These are phyloP conservation scores for Schizopygopsis pylzovi DNA, from an alignment of 2,797 vertebrate genomes.

Conservation along the genomic window DNA sequence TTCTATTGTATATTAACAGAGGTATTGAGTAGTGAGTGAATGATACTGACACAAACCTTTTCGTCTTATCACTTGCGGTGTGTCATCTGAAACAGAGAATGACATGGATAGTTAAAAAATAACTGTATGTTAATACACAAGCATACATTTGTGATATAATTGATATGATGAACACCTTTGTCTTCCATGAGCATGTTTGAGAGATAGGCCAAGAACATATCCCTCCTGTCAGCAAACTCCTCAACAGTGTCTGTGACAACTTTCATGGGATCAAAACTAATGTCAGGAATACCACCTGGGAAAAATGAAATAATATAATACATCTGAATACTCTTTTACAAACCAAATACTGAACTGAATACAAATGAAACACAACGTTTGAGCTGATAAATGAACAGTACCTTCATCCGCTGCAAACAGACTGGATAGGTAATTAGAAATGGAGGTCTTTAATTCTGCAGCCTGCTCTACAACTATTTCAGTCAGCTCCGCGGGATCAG, in stretches of 20 bases:
- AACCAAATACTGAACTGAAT: not conserved
- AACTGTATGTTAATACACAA: not conserved
- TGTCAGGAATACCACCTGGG: constrained; percentile 71
- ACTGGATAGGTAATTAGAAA: constrained; percentile 67
- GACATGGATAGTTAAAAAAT: constrained; percentile 6
- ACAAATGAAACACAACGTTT: not conserved
- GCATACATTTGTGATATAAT: not conserved
- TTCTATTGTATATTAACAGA: not conserved
- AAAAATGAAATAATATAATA: not conserved
- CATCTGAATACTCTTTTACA: not conserved
- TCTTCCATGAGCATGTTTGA: constrained; percentile 74
- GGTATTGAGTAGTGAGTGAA: not conserved
- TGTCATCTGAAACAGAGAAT: constrained; percentile 64
- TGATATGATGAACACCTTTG: constrained; percentile 68
- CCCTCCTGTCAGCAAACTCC: constrained; percentile 75
- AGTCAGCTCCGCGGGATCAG: constrained; percentile 67
- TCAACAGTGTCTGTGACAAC: constrained; percentile 73
- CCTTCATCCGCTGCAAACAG: constrained; percentile 69
- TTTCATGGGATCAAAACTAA: constrained; percentile 77
- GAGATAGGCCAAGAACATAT: constrained; percentile 75
- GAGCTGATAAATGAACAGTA: constrained; percentile 38
- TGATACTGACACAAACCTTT: constrained; percentile 69
- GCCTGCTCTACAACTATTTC: constrained; percentile 67
- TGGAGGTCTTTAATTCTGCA: constrained; percentile 67
- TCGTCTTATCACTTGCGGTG: constrained; percentile 68